Evolutionary conservation across 1,140 invertebrate species (phyloP), one percentile per base, ranked within the genome.

Genomic region (Drosophila seguyi): DNA sequence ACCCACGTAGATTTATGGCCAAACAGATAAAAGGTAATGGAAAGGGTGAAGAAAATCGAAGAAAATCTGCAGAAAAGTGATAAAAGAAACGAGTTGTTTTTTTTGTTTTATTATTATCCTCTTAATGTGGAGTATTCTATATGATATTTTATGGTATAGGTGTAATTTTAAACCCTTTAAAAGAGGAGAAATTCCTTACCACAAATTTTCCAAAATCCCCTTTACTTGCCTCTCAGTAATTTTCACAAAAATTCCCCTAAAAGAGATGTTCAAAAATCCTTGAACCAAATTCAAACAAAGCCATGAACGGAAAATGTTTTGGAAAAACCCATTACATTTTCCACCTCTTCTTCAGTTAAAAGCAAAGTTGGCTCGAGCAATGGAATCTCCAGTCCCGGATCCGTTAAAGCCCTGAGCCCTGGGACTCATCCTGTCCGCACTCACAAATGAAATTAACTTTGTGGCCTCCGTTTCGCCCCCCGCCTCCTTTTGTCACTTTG

Each of bases 361-460:
- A 73, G 56, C 44, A 44, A 56, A 65, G 58, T 80, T 81, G 20
- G 48, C 11, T 22, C 27, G 22, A 75, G 63, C 62, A 81, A 69
- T 81, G 77, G 55, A 6, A 41, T 50, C 61, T 42, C 38, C 61
- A 36, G 16, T 52, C 25, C 45, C 22, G 66, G 22, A 22, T n/a
- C 52, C 20, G 14, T 16, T 13, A 13, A 18, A 42, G 27, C 42
- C 63, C 63, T 50, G 62, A n/a, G n/a, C n/a, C n/a, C n/a, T n/a
- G n/a, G n/a, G 39, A 34, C 63, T 66, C 39, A 77, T 84, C 77
- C 81, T 84, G 72, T 53, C 27, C 25, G 53, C 36, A 44, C 56
- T 47, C 42, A 66, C 41, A 84, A 84, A 85, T 85, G 76, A 81
- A 84, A 77, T 85, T 85, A 81, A 76, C 81, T 77, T 62, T 62